Evolutionary conservation across 2,113 vertebrate genomes (phyloP).

Genomic region (Eupsittula cactorum): DNA sequence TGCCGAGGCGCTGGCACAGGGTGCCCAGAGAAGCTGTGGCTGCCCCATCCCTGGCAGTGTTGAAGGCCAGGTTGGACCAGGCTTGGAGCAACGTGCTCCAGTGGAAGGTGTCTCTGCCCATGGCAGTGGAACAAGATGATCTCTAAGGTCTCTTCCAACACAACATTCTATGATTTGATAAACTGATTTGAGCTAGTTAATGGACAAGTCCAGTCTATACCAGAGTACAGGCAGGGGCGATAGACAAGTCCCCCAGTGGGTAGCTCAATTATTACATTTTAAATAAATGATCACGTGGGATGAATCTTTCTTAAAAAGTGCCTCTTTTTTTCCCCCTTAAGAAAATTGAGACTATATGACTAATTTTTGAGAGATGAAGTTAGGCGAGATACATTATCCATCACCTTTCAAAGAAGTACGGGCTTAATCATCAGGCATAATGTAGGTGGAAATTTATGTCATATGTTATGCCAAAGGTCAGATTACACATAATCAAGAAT

Average conservation of each 20-base stretch:
- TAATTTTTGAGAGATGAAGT: background rate
- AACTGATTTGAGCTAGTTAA: background rate
- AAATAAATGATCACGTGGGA: background rate
- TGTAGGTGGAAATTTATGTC: conserved; percentile 46
- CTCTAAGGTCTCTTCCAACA: background rate
- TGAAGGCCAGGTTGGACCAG: accelerated
- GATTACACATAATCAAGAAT: conserved; percentile 54
- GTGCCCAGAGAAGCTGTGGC: too few species aligned
- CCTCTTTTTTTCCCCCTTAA: background rate
- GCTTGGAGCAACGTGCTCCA: accelerated
- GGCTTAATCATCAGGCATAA: conserved; percentile 30
- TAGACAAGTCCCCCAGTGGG: accelerated
- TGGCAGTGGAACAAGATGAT: background rate
- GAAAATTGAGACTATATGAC: background rate
- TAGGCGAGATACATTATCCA: conserved; percentile 27
- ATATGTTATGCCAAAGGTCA: conserved; percentile 42
- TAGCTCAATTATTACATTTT: background rate
- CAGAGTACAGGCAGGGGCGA: background rate
- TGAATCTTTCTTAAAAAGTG: background rate
- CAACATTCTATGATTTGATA: background rate
- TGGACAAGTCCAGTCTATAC: background rate
- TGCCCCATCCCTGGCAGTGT: background rate
- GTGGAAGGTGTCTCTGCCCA: background rate
- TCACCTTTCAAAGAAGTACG: background rate
- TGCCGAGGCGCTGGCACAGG: too few species aligned